Conservation (phyloP, 2,888 invertebrate genomes). For the Euphydryas editha region DNA sequence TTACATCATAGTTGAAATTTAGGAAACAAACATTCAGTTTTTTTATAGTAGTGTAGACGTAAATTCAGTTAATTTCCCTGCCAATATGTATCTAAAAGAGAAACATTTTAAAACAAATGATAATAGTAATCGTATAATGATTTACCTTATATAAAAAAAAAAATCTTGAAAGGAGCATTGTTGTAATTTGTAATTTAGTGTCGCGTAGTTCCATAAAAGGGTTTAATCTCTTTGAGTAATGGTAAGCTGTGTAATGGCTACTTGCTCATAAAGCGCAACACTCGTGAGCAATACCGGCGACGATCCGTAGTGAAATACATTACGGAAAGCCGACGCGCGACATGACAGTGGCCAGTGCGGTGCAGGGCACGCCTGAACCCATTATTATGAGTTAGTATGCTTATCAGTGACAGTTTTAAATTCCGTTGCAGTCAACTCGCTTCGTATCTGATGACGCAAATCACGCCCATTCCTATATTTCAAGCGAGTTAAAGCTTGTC, state of each 20-base stretch:
- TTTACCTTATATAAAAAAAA: no score
- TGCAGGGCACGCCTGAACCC: conserved; percentile 47
- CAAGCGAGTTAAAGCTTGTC: conserved; percentile 17
- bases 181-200: conserved; percentile 24
- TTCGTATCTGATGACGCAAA: conserved; percentile 49
- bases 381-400: conserved; percentile 64
- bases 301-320: conserved; percentile 35
- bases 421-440: conserved; percentile 53
- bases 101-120: no score
- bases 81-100: no score
- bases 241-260: conserved; percentile 31
- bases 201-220: conserved; percentile 21
- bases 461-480: conserved; percentile 30
- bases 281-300: conserved; percentile 28
- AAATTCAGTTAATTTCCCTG: no score
- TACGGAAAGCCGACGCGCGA: conserved; percentile 38
- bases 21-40: no score
- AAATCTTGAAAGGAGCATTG: neutral
- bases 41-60: no score
- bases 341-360: conserved; percentile 45
- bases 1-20: no score
- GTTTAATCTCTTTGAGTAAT: conserved; percentile 34
- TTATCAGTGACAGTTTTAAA: conserved; percentile 67
- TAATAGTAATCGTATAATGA: no score
- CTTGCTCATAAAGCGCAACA: conserved; percentile 31